Evolutionary conservation across 2,113 vertebrate species (phyloP).

Genomic region (Chaetorhynchus papuensis): DNA sequence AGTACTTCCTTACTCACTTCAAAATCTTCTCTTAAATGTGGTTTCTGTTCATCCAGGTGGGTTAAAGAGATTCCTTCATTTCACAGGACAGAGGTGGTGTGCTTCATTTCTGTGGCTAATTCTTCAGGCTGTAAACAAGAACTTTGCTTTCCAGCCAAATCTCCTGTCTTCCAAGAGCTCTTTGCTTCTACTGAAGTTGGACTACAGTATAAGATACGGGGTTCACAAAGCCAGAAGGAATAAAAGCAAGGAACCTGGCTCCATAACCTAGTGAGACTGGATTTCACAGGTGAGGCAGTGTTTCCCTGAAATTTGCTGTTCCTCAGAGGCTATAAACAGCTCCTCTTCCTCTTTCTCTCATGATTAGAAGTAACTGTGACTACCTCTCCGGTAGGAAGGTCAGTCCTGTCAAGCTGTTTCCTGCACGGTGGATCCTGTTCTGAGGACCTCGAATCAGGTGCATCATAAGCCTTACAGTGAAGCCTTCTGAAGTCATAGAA

Average conservation of each 20-base stretch:
- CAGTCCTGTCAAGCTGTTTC: not conserved
- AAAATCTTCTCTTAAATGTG: not conserved
- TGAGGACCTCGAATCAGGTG: not conserved
- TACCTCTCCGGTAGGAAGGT: not conserved
- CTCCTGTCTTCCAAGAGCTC: not conserved
- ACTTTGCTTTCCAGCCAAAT: not conserved
- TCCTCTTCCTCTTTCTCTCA: not conserved
- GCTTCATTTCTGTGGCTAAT: not conserved
- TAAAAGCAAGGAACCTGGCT: not conserved
- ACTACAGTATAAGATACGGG: not conserved
- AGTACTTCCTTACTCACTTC: not conserved
- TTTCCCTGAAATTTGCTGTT: not conserved
- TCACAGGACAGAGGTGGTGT: not conserved
- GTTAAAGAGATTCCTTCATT: not conserved
- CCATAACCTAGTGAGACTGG: fast-evolving
- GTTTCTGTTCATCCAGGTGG: not conserved
- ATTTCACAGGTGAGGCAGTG: not conserved
- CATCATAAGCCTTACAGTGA: not conserved
- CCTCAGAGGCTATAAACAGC: not conserved
- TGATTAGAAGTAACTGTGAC: not conserved
- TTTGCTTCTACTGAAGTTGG: not conserved
- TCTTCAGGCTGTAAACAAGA: not conserved
- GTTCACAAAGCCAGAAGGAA: not conserved
- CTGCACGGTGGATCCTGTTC: not conserved
- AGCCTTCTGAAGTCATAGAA: not conserved